Evolutionary conservation across 1,140 invertebrate species (phyloP).

Genomic region (Eubasilissa regina): DNA sequence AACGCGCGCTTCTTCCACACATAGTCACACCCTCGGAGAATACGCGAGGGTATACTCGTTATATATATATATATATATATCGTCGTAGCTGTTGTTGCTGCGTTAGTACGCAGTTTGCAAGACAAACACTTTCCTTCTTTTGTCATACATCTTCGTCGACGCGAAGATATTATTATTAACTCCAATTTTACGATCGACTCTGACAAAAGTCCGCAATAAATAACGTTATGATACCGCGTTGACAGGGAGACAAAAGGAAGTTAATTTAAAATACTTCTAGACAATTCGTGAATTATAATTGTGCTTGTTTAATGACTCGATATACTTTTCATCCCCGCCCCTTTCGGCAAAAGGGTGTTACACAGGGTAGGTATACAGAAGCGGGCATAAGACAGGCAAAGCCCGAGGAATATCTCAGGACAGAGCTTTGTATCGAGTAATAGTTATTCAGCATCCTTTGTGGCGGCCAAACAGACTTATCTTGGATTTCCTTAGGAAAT

Average conservation of each 20-base stretch:
- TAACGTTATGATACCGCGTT: constrained; percentile 39
- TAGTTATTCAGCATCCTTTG: constrained; percentile 44
- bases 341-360: not conserved
- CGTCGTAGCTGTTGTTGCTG: not conserved
- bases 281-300: constrained; percentile 27
- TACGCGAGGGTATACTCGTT: too few relatives aligned
- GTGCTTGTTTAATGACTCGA: constrained; percentile 33
- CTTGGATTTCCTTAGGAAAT: constrained; percentile 36
- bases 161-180: constrained; percentile 11
- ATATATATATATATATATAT: not conserved
- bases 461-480: constrained; percentile 44
- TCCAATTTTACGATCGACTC: constrained; percentile 31
- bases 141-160: not conserved
- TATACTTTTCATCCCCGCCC: constrained; percentile 21
- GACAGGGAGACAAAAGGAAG: constrained; percentile 44
- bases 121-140: constrained; percentile 30
- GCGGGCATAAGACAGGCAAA: constrained; percentile 20
- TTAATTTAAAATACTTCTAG: constrained; percentile 43
- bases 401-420: constrained; percentile 23
- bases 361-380: not conserved
- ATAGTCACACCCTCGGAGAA: not conserved
- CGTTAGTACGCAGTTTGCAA: constrained; percentile 1
- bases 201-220: constrained; percentile 34
- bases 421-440: constrained; percentile 37
- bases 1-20: constrained; percentile 23